Base-by-base conservation (phyloP, 2,797 vertebrate genomes). In the Vultur gryphus region DNA sequence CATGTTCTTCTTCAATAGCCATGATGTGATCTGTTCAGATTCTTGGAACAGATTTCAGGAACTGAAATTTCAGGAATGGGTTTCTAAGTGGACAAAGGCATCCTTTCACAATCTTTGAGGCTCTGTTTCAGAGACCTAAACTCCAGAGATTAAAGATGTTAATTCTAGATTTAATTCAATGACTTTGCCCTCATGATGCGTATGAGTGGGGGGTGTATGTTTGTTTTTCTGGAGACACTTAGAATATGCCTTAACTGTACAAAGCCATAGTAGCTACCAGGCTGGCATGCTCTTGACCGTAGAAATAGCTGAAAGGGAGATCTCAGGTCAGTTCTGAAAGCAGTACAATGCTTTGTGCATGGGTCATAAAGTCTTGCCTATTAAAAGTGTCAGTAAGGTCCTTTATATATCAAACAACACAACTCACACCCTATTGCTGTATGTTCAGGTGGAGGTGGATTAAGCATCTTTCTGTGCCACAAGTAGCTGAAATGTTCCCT, bases 151-250 rank as follows among this genome's bases (percentile, higher is more conserved):
- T 78, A 82, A 81, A 86, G 26, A 61, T 35, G 9, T n/a, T 81
- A 62, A 61, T 62, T 84, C 18, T 67, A 70, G 12, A 44, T 13
- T 39, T 70, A 46, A 61, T 78, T 81, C 48, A 92, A 16, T 64
- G 1, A 69, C 8, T 89, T 91, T 67, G 3, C 6, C 16, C 5
- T 71, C 28, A 41, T 57, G 11, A 4, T 59, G 10, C 12, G 9
- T 64, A 16, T n/a, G n/a, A 82, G 8, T 52, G 28, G 6, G 3
- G 3, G 0, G 0, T 5, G 4, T 39, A 10, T 25, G 4, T 43
- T 62, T 64, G 12, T 19, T 71, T 77, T 79, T 59, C 7, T 82
- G 35, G 26, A 77, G 18, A 26, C 16, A 28, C 31, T 48, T 39
- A 31, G 18, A 48, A 49, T 35, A 5, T 39, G 3, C 5, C 2